Evolutionary conservation across 2,113 vertebrate species (phyloP), one percentile per base, ranked within the genome.

Genomic region (Scopus umbretta): DNA sequence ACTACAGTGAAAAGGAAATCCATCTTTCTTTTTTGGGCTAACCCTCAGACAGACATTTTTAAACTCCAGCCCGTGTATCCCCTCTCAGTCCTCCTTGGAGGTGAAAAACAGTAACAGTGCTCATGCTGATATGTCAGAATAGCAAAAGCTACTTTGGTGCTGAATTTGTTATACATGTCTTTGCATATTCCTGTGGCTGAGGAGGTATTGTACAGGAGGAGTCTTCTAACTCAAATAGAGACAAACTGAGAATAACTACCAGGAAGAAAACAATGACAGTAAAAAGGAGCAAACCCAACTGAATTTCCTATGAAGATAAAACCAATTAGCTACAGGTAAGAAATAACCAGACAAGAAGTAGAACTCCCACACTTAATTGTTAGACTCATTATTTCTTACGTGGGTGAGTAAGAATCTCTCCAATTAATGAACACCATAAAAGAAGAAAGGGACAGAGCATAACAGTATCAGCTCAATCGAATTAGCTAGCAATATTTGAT

Each of bases 231-330:
- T 85, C 49, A 62, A 26, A 84, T 1, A 4, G 34, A 86, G 30
- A 42, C 65, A 81, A 91, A 87, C 11, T 81, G 40, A 93, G 56
- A 88, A 68, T 53, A 88, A 80, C 22, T 58, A 90, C 32, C 25
- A 68, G 25, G 32, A 84, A 85, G 66, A 91, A 80, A 86, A 78
- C 9, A 65, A 36, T 63, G 89, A 22, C 4, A 70, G 58, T 47
- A 65, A 68, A 89, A 91, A 90, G 10, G 40, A 75, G 14, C 25
- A 92, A 92, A 96, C 55, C 40, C 34, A 73, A 81, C 76, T 85
- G 73, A 62, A 22, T 95, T 96, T 97, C 70, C 68, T 94, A 25
- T 53, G 72, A 91, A 91, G 38, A 76, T 49, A 81, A 90, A 91
- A 68, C 11, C 1, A 2, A 34, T 63, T 78, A 86, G 4, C 68